A percentile compares a stretch with the other conserved stretches of the same genome.
Conservation (phyloP, 2,113 vertebrate species). For the Noturus placidus region DNA sequence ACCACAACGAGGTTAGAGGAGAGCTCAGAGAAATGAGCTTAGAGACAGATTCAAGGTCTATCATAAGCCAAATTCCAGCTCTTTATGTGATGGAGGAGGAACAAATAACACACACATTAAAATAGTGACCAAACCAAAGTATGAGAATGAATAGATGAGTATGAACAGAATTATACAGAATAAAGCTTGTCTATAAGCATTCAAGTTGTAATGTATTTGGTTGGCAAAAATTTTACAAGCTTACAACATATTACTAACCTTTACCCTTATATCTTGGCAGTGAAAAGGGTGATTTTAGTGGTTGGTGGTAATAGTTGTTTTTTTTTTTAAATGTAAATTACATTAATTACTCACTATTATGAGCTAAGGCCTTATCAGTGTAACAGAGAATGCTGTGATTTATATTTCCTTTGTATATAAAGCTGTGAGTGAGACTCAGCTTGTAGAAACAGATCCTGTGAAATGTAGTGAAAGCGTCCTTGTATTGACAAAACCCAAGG, state of each 20-base stretch:
- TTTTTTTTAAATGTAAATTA: neutral
- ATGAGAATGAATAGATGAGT: too few species aligned
- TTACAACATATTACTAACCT: neutral
- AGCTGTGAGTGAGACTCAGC: neutral
- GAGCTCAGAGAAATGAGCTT: slow-evolving; percentile 30
- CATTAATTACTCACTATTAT: neutral
- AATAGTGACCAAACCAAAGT: neutral
- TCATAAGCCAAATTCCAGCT: slow-evolving; percentile 20
- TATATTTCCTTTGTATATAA: slow-evolving; percentile 11
- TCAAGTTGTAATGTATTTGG: neutral
- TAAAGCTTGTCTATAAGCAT: neutral
- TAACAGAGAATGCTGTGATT: neutral
- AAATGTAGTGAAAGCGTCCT: slow-evolving; percentile 23
- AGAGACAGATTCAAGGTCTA: slow-evolving; percentile 39
- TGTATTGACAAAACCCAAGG: neutral
- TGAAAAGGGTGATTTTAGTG: neutral
- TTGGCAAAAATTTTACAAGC: neutral
- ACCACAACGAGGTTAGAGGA: slow-evolving; percentile 48
- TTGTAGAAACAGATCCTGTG: neutral
- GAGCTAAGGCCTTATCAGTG: too few species aligned
- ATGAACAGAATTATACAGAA: neutral
- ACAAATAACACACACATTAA: neutral
- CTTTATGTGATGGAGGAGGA: neutral
- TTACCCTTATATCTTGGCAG: neutral
- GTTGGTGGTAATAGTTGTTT: neutral